A percentile compares a stretch with the other conserved stretches of the same genome.
These are phyloP conservation scores for Aspidiotus rigidus DNA, from an alignment of 2,888 invertebrate species.

Conservation along the genomic window DNA sequence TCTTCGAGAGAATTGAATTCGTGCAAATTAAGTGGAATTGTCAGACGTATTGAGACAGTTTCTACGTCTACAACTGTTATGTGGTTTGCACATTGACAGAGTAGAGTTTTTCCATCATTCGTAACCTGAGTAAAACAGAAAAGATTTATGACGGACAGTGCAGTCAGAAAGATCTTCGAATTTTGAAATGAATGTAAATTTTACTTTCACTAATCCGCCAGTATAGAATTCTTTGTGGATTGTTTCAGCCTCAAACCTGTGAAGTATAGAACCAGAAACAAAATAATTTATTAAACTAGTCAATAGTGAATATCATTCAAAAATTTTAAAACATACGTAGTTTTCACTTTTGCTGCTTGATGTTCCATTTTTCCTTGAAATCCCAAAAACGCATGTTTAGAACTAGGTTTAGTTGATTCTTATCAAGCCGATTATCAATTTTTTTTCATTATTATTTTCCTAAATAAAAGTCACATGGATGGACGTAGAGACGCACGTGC, in stretches of 20 bases:
- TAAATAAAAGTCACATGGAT: no score
- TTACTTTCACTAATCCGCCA: slow-evolving; percentile 61
- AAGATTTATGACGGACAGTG: slow-evolving; percentile 16
- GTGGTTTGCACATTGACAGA: slow-evolving; percentile 64
- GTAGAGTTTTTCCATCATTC: slow-evolving; percentile 56
- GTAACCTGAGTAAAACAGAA: slow-evolving; percentile 50
- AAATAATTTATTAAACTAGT: no score
- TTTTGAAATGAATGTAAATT: slow-evolving; percentile 31
- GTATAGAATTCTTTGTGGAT: slow-evolving; percentile 72
- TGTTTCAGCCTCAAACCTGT: slow-evolving; percentile 62
- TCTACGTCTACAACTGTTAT: slow-evolving; percentile 63
- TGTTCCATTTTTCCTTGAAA: slow-evolving; percentile 24
- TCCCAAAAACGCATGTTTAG: no score
- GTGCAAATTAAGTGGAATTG: slow-evolving; percentile 45
- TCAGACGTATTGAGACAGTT: slow-evolving; percentile 51
- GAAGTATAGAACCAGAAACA: no score
- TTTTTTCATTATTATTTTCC: no score
- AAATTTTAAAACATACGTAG: slow-evolving; percentile 19
- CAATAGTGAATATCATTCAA: no score
- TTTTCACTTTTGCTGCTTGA: slow-evolving; percentile 15
- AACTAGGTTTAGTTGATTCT: no score
- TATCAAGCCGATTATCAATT: no score
- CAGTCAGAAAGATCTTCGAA: not conserved
- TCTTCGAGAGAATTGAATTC: slow-evolving; percentile 43
- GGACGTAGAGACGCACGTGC: no score